Evolutionary conservation across 2,888 invertebrate species (phyloP).

Genomic region (Druceiella hillmani): DNA sequence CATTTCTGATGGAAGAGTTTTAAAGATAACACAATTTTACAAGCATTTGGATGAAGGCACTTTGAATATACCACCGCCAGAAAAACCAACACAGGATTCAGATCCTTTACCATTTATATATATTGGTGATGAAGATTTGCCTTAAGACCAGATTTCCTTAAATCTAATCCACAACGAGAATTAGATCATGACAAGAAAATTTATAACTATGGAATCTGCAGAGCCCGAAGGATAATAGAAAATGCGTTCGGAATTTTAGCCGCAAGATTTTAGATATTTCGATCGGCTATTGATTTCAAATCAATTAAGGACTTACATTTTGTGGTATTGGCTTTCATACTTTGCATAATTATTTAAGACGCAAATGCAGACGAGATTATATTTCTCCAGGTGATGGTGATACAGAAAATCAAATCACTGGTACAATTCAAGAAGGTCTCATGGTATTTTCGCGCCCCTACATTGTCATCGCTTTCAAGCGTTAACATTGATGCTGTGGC

Average conservation of each 20-base stretch:
- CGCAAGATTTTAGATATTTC: too few relatives aligned
- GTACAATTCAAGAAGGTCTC: too few relatives aligned
- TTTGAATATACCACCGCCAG: conserved; percentile 10
- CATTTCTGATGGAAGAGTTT: too few relatives aligned
- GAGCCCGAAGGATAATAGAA: conserved; percentile 19
- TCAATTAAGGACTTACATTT: conserved; percentile 13
- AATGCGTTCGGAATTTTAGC: conserved; percentile 17
- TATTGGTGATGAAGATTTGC: conserved; percentile 19
- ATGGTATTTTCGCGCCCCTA: too few relatives aligned
- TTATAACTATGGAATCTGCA: conserved; percentile 18
- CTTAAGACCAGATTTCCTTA: conserved; percentile 15
- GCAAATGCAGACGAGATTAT: too few relatives aligned
- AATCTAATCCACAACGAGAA: conserved; percentile 11
- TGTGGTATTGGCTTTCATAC: conserved; percentile 16
- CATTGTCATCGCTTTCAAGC: too few relatives aligned
- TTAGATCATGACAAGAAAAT: conserved; percentile 11
- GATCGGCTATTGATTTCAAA: too few relatives aligned
- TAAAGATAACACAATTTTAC: conserved; percentile 9
- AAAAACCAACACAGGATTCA: conserved; percentile 9
- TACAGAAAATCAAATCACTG: too few relatives aligned
- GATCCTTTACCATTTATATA: conserved; percentile 14
- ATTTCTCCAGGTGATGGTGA: too few relatives aligned
- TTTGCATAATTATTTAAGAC: too few relatives aligned
- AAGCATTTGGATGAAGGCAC: too few relatives aligned
- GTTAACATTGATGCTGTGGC: too few relatives aligned